A percentile compares a stretch with the other conserved stretches of the same genome.
Conservation (phyloP, 1,140 invertebrate genomes). For the Zaprionus tsacasi region DNA sequence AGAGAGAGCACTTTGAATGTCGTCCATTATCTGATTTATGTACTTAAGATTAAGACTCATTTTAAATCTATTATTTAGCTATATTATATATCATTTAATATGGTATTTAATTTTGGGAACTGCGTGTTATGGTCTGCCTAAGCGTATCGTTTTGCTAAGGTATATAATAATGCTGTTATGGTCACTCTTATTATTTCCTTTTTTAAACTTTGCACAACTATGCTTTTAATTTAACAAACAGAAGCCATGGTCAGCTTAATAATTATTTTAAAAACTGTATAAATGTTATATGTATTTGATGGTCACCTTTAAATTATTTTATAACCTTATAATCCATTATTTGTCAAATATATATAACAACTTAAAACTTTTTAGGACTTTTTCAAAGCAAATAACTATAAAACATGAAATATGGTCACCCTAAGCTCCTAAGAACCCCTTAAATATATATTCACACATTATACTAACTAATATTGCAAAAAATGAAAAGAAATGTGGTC, state of each 20-base stretch:
- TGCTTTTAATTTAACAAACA: no score
- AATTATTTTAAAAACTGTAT: background rate
- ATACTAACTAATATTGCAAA: no score
- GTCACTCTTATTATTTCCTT: background rate
- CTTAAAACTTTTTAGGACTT: no score
- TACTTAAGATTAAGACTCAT: background rate
- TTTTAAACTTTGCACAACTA: background rate
- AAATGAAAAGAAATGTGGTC: background rate
- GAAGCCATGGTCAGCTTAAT: background rate
- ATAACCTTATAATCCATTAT: no score
- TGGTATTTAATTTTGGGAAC: background rate
- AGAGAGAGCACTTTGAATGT: background rate
- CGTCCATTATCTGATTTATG: slow-evolving; percentile 4
- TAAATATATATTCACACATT: no score
- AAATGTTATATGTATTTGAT: no score
- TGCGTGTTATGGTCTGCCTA: no score
- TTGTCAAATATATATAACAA: no score
- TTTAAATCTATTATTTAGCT: slow-evolving; percentile 2
- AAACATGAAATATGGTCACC: no score
- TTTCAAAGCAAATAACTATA: no score
- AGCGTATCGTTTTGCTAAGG: background rate
- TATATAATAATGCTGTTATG: background rate
- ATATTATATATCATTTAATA: background rate
- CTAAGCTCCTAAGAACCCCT: no score
- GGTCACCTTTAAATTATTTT: no score